phyloP scores from a whole-genome alignment of 2,113 vertebrate genomes.

The Ahaetulla prasina region DNA sequence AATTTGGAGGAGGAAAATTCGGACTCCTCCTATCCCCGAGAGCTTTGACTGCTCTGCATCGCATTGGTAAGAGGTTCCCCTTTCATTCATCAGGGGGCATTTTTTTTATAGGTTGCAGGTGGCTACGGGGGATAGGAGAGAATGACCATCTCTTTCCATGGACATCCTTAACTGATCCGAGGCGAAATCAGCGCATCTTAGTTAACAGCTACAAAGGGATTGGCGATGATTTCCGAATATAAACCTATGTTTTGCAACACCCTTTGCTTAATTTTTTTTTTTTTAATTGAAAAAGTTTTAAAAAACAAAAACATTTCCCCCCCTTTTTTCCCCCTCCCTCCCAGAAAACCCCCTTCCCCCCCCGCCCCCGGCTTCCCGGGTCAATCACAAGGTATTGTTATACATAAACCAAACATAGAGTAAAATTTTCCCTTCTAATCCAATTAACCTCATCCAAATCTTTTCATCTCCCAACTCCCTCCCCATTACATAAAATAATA shows the following conservation, averaged over 20 bases:
- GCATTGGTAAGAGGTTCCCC: not conserved
- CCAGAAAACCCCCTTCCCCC: too few species aligned
- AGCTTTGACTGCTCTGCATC: too few species aligned
- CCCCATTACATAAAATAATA: too few species aligned
- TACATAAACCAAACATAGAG: too few species aligned
- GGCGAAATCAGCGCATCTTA: not conserved
- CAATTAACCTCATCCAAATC: too few species aligned
- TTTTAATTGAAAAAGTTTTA: too few species aligned
- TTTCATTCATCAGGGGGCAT: accelerated
- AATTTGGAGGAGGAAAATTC: not conserved
- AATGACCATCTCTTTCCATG: not conserved
- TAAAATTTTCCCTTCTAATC: too few species aligned
- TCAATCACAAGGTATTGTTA: too few species aligned
- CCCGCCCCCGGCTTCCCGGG: too few species aligned
- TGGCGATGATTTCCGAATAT: not conserved
- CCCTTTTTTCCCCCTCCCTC: too few species aligned
- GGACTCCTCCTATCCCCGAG: not conserved
- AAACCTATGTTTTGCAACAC: not conserved
- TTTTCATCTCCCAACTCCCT: too few species aligned
- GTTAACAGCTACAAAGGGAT: not conserved
- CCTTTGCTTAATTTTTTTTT: not conserved
- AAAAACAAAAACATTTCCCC: too few species aligned
- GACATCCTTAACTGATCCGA: not conserved
- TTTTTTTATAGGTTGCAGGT: not conserved
- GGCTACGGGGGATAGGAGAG: not conserved